A percentile compares a stretch with the other conserved stretches of the same genome.
Evolutionary conservation across 2,888 invertebrate genomes (phyloP).

Genomic region (Tetragonula carbonaria): DNA sequence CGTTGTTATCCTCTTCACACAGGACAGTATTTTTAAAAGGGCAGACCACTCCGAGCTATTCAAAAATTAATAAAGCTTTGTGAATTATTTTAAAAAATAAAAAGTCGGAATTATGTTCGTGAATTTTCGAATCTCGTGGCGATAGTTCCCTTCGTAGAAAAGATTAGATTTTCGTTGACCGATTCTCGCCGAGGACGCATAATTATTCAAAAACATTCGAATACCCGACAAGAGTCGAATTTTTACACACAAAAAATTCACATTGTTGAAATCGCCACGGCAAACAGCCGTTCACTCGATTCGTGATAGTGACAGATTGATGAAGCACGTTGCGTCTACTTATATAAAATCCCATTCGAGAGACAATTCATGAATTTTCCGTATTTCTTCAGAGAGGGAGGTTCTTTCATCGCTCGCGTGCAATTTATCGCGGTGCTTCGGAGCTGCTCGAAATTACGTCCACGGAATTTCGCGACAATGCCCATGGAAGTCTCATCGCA

Average conservation of each 20-base stretch:
- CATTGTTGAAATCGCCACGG: neutral
- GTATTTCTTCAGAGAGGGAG: slow-evolving; percentile 22
- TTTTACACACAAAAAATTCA: neutral
- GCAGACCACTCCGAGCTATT: too few relatives aligned
- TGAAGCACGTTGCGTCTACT: neutral
- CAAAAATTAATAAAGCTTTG: too few relatives aligned
- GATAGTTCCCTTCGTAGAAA: too few relatives aligned
- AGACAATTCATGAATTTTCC: slow-evolving; percentile 28
- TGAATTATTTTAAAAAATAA: too few relatives aligned
- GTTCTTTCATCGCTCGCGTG: slow-evolving; percentile 37
- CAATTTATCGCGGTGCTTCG: slow-evolving; percentile 60
- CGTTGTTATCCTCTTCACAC: too few relatives aligned
- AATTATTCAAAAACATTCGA: neutral
- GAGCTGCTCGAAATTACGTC: slow-evolving; percentile 63
- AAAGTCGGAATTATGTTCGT: too few relatives aligned
- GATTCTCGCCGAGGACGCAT: too few relatives aligned
- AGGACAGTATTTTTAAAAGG: too few relatives aligned
- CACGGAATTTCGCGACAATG: slow-evolving; percentile 68
- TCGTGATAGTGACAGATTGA: neutral
- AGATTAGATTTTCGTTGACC: too few relatives aligned
- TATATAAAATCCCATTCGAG: neutral
- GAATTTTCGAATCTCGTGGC: too few relatives aligned
- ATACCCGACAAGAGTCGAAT: neutral
- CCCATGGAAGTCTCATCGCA: slow-evolving; percentile 57
- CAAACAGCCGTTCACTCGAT: too few relatives aligned